Base-by-base conservation (phyloP, 2,113 vertebrate species). In the Syrmaticus mikado region DNA sequence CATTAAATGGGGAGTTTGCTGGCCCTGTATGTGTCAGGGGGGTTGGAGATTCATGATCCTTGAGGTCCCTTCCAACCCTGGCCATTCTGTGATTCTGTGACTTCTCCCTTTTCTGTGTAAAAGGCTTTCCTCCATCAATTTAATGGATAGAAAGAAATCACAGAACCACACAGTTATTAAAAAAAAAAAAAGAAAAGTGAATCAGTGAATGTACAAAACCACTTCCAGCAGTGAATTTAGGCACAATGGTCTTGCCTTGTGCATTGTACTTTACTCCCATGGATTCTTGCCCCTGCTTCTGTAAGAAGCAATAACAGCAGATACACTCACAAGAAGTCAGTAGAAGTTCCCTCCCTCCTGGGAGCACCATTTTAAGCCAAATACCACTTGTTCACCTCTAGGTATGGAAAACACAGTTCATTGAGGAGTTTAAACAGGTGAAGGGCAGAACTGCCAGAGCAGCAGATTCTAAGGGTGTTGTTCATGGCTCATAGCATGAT, bases 271-370 rank as follows among this genome's bases (percentile, higher is more conserved):
- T 66, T 53, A 30, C 64, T 53, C 41, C 14, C 4, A 0, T 7
- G 14, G 70, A 36, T 38, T 8, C 48, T 55, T 41, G 13, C 27
- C 30, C 3, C 30, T 48, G 46, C 57, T 89, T 24, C 40, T 64
- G 27, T 25, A 36, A 80, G 67, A 38, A 64, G 1, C 17, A 25
- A 27, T 50, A 43, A 7, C 16, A 12, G 12, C 8, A 2, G 3
- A 19, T 17, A 4, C 3, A 0, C 8, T 20, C 2, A 3, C 28
- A 58, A 14, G 50, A 36, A 20, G 4, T 6, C 1, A 2, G 2
- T 32, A 24, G 9, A 27, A 38, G 15, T 13, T 34, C 40, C 48
- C n/a, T 52, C 13, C 24, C 34, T 43, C 40, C 62, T 34, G 53
- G 48, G 72, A 89, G 41, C 11, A 36, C 30, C 24, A 13, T 1